Percentiles rank a stretch among this genome's conserved stretches.
These are phyloP conservation scores for Pseudococcus viburni DNA, from an alignment of 2,888 invertebrate genomes.

Conservation along the genomic window DNA sequence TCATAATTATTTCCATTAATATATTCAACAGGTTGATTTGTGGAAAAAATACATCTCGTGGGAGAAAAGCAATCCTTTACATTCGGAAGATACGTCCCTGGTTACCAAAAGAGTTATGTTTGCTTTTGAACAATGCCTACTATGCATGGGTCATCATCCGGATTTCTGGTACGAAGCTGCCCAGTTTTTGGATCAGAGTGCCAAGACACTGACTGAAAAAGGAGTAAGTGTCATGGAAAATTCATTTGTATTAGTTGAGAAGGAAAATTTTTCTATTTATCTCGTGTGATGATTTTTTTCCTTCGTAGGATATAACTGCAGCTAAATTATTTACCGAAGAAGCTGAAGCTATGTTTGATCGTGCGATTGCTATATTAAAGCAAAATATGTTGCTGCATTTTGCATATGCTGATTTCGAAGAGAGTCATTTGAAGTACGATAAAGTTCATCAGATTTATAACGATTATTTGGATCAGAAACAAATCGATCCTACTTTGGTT, in stretches of 20 bases:
- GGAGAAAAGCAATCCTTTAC: constrained; percentile 96
- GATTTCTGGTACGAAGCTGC: constrained; percentile 99
- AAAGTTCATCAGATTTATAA: constrained; percentile 97
- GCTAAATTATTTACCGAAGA: constrained; percentile 95
- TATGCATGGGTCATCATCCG: constrained; percentile 97
- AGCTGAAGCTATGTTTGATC: constrained; percentile 93
- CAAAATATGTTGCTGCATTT: constrained; percentile 96
- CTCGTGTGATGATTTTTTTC: constrained; percentile 64
- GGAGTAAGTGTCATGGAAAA: constrained; percentile 77
- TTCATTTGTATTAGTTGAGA: neutral
- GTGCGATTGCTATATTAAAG: constrained; percentile 92
- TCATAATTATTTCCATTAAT: neutral
- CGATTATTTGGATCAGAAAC: constrained; percentile 87
- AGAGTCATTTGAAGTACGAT: constrained; percentile 94
- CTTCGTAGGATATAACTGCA: constrained; percentile 88
- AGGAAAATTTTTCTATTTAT: neutral
- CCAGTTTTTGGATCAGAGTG: constrained; percentile 94
- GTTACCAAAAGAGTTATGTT: constrained; percentile 97
- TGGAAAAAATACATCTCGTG: constrained; percentile 99
- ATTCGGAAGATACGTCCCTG: constrained; percentile 95
- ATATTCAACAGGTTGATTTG: constrained; percentile 83
- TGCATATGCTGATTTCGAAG: constrained; percentile 99
- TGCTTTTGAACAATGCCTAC: constrained; percentile 96
- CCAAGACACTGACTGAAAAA: constrained; percentile 93
- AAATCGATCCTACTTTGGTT: constrained; percentile 95